A percentile compares a stretch with the other conserved stretches of the same genome.
These are phyloP conservation scores for Neolamprologus falcicula DNA, from an alignment of 2,113 vertebrate genomes.

Conservation along the genomic window DNA sequence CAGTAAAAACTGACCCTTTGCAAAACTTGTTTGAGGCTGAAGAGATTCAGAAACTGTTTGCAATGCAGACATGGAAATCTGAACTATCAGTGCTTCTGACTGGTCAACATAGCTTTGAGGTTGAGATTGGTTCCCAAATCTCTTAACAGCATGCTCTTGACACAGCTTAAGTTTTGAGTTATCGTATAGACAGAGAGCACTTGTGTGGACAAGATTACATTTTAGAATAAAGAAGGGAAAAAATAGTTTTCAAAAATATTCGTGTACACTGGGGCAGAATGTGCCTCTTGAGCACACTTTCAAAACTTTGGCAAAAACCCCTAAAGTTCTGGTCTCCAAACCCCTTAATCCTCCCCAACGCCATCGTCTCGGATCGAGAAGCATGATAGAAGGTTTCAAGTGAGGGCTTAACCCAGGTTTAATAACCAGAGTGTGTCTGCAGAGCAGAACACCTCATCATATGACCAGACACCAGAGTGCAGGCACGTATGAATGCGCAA, in stretches of 20 bases:
- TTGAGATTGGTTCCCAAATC: neutral
- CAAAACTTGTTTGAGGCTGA: neutral
- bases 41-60: neutral
- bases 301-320: slow-evolving; percentile 42
- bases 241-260: neutral
- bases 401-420: slow-evolving; percentile 60
- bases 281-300: slow-evolving; percentile 2
- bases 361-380: slow-evolving; percentile 50
- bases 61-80: neutral
- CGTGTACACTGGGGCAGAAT: neutral
- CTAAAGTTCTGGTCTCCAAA: slow-evolving; percentile 43
- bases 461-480: slow-evolving; percentile 44
- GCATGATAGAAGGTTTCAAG: slow-evolving; percentile 58
- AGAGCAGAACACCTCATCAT: slow-evolving; percentile 52
- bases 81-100: neutral
- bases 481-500: neutral
- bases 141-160: neutral
- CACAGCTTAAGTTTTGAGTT: neutral
- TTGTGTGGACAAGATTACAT: neutral
- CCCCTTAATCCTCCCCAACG: slow-evolving; percentile 58
- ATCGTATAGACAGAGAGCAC: neutral
- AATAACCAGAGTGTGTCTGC: slow-evolving; percentile 58
- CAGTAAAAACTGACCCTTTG: neutral
- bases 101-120: neutral
- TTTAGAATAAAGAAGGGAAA: neutral